Conservation (phyloP, 2,888 invertebrate species). For the Leucania comma region DNA sequence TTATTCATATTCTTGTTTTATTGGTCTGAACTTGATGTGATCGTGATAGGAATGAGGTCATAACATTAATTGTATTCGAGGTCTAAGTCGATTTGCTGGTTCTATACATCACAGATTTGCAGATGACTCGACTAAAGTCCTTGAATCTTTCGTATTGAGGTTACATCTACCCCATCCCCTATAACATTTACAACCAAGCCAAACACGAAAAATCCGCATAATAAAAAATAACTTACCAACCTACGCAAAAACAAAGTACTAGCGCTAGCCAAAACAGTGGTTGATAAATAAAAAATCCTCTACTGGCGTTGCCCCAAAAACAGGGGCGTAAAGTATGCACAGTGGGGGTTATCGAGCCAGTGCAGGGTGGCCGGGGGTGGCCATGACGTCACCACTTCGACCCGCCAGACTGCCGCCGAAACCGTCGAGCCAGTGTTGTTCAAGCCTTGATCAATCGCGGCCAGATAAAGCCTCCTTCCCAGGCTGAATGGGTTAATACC, state of each 20-base stretch:
- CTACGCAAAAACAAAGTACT: constrained; percentile 42
- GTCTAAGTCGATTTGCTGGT: background rate
- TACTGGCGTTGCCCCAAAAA: constrained; percentile 78
- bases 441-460: constrained; percentile 81
- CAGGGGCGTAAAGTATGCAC: constrained; percentile 84
- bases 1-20: constrained; percentile 39
- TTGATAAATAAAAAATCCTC: constrained; percentile 74
- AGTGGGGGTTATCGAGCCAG: constrained; percentile 73
- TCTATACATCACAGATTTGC: background rate
- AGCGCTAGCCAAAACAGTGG: constrained; percentile 57
- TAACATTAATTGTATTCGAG: constrained; percentile 12
- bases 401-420: constrained; percentile 83
- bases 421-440: constrained; percentile 73
- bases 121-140: constrained; percentile 26
- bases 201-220: constrained; percentile 48
- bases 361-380: constrained; percentile 69
- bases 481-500: constrained; percentile 64
- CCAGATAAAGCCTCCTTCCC: constrained; percentile 67
- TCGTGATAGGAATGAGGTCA: constrained; percentile 29
- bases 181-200: constrained; percentile 16
- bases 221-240: constrained; percentile 46
- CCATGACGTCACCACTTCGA: constrained; percentile 85
- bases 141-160: constrained; percentile 28
- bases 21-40: constrained; percentile 28
- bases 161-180: constrained; percentile 20